Base-by-base conservation (phyloP, 2,113 vertebrate species). In the Brachyistius frenatus region DNA sequence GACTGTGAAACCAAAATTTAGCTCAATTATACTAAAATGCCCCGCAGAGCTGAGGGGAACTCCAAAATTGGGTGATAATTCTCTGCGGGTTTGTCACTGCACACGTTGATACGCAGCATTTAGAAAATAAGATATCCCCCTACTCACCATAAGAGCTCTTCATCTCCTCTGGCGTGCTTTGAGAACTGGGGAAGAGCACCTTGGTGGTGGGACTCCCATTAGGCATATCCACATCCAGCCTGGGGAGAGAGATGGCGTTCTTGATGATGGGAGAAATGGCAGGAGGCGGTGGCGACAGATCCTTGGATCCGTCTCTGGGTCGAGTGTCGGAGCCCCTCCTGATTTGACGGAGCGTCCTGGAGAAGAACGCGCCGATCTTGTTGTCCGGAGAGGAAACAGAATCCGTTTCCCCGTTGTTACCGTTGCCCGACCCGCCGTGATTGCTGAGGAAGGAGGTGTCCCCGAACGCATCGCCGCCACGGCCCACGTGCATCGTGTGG, bases 401-500 rank as follows among this genome's bases (percentile, higher is more conserved):
- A 2, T 96, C 95, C 14, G 89, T 71, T 0, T 93, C 91, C 0
- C 91, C 91, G 16, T 71, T 89, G 72, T 78, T 85, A 5, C 76
- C 82, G 0, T 88, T 91, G 67, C 84, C 86, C 0, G 92, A 39
- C 15, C 97, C 96, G 0, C 97, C 97, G 0, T 98, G 96, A 92
- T 98, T 97, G 91, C 97, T 98, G 52, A 99, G 97, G 93, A 99
- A 99, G 14, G 98, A 97, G 33, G 98, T 99, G 91, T 99, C 98
- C 0, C 98, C 98, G 0, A 99, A 99, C 73, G 96, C 98, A 0
- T 99, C 98, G 0, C 98, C 98, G 0, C 98, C 97, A 0, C 97
- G 96, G 36, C 98, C 98, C 56, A 99, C 98, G 0, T 99, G 98
- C 97, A 99, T 99, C 78, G 97, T 99, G 93, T 99, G 98, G 53